Evolutionary conservation across 2,113 vertebrate genomes (phyloP).

Genomic region (Lagopus leucura): DNA sequence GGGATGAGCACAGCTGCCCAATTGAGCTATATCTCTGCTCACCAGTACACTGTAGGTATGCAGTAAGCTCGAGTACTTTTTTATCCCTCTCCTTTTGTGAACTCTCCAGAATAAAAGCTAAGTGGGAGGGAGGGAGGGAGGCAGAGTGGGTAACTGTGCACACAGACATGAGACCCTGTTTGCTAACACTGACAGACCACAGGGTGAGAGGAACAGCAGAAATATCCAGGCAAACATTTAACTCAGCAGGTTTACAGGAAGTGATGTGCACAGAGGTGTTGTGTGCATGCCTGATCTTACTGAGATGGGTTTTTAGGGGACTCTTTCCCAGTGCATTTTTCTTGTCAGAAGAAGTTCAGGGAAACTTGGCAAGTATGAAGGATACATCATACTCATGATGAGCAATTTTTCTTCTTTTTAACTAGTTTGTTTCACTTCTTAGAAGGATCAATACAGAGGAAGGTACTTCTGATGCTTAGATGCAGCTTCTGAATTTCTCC

Average conservation of each 20-base stretch:
- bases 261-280: neutral
- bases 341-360: slow-evolving; percentile 5
- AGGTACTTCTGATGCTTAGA: neutral
- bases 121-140: neutral
- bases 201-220: neutral
- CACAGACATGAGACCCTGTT: slow-evolving; percentile 16
- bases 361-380: slow-evolving; percentile 1
- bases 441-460: neutral
- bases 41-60: accelerated
- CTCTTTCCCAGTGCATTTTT: slow-evolving; percentile 12
- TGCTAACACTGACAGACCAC: slow-evolving; percentile 14
- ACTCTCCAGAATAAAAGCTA: slow-evolving; percentile 15
- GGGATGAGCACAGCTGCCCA: neutral
- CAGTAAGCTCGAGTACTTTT: neutral
- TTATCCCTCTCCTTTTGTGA: neutral
- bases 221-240: slow-evolving; percentile 22
- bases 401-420: neutral
- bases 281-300: neutral
- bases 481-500: neutral
- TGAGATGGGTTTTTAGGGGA: neutral
- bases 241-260: neutral
- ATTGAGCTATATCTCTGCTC: neutral
- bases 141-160: slow-evolving; percentile 2
- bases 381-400: neutral
- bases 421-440: slow-evolving; percentile 19